Percentiles rank a stretch among this genome's conserved stretches.
These are phyloP conservation scores for Cosmopolites sordidus DNA, from an alignment of 2,888 invertebrate genomes.

Conservation along the genomic window DNA sequence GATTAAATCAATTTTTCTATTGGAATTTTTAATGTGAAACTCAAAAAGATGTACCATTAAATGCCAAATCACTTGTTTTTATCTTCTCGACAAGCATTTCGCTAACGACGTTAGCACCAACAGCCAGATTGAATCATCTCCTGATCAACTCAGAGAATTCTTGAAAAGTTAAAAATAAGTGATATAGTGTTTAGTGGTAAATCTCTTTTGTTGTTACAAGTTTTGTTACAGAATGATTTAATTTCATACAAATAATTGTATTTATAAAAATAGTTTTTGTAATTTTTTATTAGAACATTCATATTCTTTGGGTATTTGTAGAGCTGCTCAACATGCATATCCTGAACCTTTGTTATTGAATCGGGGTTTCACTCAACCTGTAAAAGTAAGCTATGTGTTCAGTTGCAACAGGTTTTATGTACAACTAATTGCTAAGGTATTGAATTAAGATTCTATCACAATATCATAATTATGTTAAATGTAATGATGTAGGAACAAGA, in stretches of 20 bases:
- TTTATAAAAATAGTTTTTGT: not conserved
- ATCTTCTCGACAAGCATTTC: too few species aligned
- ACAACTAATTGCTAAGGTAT: constrained; percentile 61
- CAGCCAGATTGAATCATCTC: too few species aligned
- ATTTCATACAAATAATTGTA: not conserved
- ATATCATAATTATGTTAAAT: not conserved
- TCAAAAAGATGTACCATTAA: too few species aligned
- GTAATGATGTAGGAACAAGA: constrained; percentile 9
- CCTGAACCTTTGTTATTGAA: constrained; percentile 40
- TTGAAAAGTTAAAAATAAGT: too few species aligned
- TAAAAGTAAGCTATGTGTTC: constrained; percentile 62
- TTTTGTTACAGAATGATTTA: not conserved
- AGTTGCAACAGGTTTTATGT: constrained; percentile 67
- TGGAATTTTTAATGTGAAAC: too few species aligned
- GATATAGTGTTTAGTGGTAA: too few species aligned
- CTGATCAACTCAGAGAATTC: too few species aligned
- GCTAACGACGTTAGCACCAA: too few species aligned
- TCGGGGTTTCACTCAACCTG: constrained; percentile 49
- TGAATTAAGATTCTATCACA: not conserved
- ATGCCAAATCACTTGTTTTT: too few species aligned
- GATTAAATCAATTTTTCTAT: too few species aligned
- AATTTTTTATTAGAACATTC: not conserved
- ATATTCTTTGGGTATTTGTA: too few species aligned
- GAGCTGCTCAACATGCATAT: constrained; percentile 41
- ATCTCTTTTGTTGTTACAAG: too few species aligned